These are phyloP conservation scores for Oscheius sp. DNA, from an alignment of 2,888 invertebrate genomes.

Conservation along the genomic window DNA sequence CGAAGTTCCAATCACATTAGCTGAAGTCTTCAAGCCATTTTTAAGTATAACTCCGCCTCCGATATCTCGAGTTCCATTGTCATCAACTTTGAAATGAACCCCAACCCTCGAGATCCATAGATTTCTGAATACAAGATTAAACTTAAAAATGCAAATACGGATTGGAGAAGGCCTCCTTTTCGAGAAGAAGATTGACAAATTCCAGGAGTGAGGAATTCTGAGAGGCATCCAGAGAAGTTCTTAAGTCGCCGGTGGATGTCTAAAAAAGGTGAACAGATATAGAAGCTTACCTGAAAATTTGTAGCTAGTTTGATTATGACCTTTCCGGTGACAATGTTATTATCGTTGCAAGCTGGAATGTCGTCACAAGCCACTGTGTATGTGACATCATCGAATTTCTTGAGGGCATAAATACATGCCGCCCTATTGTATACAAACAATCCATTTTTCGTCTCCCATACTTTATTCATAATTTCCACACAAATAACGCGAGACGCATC, in stretches of 20 bases:
- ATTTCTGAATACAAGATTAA: neutral
- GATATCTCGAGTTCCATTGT: neutral
- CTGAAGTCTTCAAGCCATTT: neutral
- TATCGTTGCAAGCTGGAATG: neutral
- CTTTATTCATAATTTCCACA: neutral
- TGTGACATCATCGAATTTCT: neutral
- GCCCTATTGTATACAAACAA: neutral
- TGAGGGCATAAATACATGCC: neutral
- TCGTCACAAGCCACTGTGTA: neutral
- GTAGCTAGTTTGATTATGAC: neutral
- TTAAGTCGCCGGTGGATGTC: neutral
- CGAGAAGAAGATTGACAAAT: neutral
- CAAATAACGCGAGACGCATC: neutral
- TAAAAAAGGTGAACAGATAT: neutral
- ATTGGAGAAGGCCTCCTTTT: neutral
- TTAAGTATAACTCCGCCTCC: neutral
- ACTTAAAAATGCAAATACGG: neutral
- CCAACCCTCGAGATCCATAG: neutral
- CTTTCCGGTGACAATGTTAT: neutral
- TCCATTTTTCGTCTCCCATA: neutral
- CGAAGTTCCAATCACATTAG: neutral
- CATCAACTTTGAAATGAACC: neutral
- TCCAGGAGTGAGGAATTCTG: neutral
- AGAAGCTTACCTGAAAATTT: neutral
- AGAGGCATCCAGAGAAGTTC: neutral